A percentile compares a stretch with the other conserved stretches of the same genome.
phyloP scores from a whole-genome alignment of 2,888 invertebrate species.

The Habroteleia sp. region DNA sequence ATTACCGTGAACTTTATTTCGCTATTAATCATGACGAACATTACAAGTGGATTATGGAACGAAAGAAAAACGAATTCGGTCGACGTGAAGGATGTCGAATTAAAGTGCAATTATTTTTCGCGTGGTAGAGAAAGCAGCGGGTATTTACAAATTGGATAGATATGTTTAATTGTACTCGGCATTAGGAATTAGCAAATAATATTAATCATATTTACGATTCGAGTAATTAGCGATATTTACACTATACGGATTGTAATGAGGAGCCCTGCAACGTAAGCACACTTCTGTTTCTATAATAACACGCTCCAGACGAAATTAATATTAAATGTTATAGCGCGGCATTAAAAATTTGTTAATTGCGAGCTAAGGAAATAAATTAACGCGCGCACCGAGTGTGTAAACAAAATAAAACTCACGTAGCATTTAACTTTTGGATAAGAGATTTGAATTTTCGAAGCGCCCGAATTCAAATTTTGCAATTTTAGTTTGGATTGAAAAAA shows the following conservation, averaged over 20 bases:
- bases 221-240: conserved; percentile 44
- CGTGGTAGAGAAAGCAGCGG: no score
- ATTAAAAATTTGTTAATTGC: conserved; percentile 14
- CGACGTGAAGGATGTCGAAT: no score
- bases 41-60: no score
- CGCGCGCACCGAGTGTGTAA: neutral
- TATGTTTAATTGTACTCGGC: no score
- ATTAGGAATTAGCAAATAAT: no score
- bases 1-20: no score
- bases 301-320: conserved; percentile 13
- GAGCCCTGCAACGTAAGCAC: conserved; percentile 4
- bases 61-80: no score
- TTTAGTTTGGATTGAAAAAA: no score
- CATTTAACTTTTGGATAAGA: conserved; percentile 7
- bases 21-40: no score
- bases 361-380: conserved; percentile 14
- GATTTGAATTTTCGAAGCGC: conserved; percentile 7
- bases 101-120: no score
- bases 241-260: conserved; percentile 23
- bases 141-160: no score
- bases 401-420: neutral
- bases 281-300: conserved; percentile 10
- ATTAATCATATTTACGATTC: conserved; percentile 37
- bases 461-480: no score
- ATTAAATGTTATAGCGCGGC: conserved; percentile 3